Evolutionary conservation across 2,113 vertebrate species (phyloP).

Genomic region (Vicugna pacos): DNA sequence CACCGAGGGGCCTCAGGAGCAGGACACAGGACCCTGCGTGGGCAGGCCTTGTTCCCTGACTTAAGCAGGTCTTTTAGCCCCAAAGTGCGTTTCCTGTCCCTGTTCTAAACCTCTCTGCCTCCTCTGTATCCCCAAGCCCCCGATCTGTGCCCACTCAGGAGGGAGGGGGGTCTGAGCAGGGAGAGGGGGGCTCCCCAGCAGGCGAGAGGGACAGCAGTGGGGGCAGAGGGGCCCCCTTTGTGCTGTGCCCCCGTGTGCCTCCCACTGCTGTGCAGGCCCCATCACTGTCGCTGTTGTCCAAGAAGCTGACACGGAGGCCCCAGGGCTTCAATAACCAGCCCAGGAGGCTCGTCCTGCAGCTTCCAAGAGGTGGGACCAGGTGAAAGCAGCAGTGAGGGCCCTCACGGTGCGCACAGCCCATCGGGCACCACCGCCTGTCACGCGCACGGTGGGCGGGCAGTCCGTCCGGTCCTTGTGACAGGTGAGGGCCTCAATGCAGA

Average conservation of each 20-base stretch:
- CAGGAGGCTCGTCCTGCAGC: neutral
- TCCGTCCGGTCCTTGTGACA: neutral
- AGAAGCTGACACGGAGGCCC: neutral
- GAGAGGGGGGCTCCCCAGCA: too few relatives aligned
- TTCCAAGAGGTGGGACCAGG: neutral
- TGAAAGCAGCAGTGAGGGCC: neutral
- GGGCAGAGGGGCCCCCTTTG: neutral
- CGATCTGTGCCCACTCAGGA: neutral
- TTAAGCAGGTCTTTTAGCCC: neutral
- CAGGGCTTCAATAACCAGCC: neutral
- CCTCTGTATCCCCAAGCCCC: neutral
- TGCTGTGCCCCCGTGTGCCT: neutral
- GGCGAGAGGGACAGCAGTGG: too few relatives aligned
- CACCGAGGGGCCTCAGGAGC: neutral
- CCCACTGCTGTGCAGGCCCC: neutral
- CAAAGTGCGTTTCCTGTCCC: neutral
- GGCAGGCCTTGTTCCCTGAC: neutral
- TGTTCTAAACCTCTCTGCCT: neutral
- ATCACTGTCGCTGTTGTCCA: too few relatives aligned
- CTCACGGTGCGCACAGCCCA: rapidly evolving
- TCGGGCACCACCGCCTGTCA: neutral
- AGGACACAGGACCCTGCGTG: neutral
- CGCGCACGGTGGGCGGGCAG: rapidly evolving
- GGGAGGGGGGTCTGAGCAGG: too few relatives aligned
- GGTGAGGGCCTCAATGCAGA: neutral